Conservation (phyloP, 1,140 invertebrate genomes). For the Drosophila orosa region DNA sequence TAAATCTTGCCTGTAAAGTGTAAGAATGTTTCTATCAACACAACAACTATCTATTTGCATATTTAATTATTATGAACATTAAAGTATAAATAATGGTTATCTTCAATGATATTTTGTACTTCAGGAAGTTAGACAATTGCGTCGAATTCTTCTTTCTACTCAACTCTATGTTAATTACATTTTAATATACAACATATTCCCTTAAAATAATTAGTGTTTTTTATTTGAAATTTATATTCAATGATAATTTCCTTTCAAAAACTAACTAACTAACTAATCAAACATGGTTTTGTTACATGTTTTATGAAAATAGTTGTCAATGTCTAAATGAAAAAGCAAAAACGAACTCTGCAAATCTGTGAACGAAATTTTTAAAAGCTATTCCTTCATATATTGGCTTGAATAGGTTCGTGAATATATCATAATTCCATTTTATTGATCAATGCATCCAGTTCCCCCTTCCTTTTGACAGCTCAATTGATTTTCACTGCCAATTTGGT, state of each 20-base stretch:
- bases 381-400: background rate
- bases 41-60: no score
- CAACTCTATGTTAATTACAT: background rate
- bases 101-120: no score
- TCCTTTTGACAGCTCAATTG: conserved; percentile 25
- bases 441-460: conserved; percentile 16
- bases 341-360: background rate
- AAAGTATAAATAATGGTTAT: no score
- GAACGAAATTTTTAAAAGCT: background rate
- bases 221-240: background rate
- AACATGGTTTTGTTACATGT: background rate
- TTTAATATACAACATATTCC: background rate
- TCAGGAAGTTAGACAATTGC: no score
- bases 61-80: no score
- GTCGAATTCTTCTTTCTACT: no score
- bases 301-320: background rate
- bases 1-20: no score
- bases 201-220: accelerated
- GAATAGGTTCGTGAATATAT: conserved; percentile 13
- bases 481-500: conserved; percentile 32
- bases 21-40: no score
- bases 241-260: background rate
- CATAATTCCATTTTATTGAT: conserved; percentile 46
- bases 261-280: background rate
- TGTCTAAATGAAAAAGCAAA: background rate